A percentile compares a stretch with the other conserved stretches of the same genome.
These are phyloP conservation scores for Podocnemis expansa DNA, from an alignment of 2,113 vertebrate genomes.

Conservation along the genomic window DNA sequence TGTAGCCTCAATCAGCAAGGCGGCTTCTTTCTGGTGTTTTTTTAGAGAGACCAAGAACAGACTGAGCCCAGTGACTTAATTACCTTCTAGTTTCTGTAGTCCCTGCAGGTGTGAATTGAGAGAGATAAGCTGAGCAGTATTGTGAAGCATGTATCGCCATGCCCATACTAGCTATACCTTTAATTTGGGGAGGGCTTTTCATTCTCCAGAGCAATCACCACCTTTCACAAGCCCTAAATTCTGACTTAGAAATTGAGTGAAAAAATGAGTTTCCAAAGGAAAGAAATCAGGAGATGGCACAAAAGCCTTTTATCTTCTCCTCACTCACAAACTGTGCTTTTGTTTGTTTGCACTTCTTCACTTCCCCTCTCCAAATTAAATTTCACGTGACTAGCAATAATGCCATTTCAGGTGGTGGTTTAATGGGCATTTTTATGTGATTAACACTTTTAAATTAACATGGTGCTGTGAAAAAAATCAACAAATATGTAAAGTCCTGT, in stretches of 20 bases:
- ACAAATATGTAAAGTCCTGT: not conserved
- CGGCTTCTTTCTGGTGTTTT: not conserved
- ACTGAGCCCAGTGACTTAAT: not conserved
- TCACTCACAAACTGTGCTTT: not conserved
- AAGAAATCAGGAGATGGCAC: not conserved
- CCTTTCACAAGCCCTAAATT: not conserved
- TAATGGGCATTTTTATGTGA: slow-evolving; percentile 44
- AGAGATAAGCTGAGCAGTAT: fast-evolving
- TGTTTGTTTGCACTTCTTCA: not conserved
- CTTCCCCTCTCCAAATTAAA: not conserved
- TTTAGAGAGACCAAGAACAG: not conserved
- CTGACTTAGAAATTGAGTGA: not conserved
- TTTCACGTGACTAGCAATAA: not conserved
- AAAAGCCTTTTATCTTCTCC: not conserved
- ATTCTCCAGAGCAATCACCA: fast-evolving
- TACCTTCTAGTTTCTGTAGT: not conserved
- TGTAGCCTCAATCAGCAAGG: fast-evolving
- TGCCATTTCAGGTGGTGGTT: slow-evolving; percentile 62
- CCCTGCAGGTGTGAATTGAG: not conserved
- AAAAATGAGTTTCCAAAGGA: not conserved
- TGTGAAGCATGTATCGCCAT: not conserved
- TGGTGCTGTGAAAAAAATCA: not conserved
- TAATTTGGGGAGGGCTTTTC: fast-evolving
- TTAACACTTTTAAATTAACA: slow-evolving; percentile 54
- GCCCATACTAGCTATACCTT: fast-evolving